Conservation (phyloP, 2,888 invertebrate genomes). For the Ernsta delagoae region DNA sequence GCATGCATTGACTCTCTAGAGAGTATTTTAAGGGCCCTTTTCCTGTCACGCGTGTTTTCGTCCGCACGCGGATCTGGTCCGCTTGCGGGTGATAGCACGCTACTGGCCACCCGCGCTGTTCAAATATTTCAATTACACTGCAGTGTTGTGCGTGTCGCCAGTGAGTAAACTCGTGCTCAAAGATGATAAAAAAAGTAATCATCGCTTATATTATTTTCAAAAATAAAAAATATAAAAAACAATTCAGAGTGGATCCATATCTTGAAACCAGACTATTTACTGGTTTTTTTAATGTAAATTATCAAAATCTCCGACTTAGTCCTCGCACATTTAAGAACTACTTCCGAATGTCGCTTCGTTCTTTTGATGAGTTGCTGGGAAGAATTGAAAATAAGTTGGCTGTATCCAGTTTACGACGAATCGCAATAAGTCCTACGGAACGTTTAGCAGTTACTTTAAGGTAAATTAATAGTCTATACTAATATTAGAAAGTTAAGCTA, state of each 20-base stretch:
- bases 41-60: too few relatives aligned
- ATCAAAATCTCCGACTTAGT: slow-evolving; percentile 3
- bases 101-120: too few relatives aligned
- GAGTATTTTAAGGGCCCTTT: too few relatives aligned
- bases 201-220: slow-evolving; percentile 19
- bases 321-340: slow-evolving; percentile 6
- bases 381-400: slow-evolving; percentile 10
- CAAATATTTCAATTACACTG: too few relatives aligned
- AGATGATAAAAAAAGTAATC: too few relatives aligned
- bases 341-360: slow-evolving; percentile 8
- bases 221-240: slow-evolving; percentile 16
- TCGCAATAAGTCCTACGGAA: slow-evolving; percentile 1
- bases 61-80: too few relatives aligned
- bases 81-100: not conserved
- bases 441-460: slow-evolving; percentile 12
- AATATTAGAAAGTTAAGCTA: too few relatives aligned
- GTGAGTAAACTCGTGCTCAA: too few relatives aligned
- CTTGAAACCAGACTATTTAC: slow-evolving; percentile 5
- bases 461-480: slow-evolving; percentile 3
- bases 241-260: slow-evolving; percentile 10
- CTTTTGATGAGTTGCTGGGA: slow-evolving; percentile 12
- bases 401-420: slow-evolving; percentile 2
- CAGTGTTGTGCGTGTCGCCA: too few relatives aligned
- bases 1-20: too few relatives aligned
- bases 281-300: slow-evolving; percentile 4